Base-by-base conservation (phyloP, 2,888 invertebrate genomes). In the Cosmia trapezina region DNA sequence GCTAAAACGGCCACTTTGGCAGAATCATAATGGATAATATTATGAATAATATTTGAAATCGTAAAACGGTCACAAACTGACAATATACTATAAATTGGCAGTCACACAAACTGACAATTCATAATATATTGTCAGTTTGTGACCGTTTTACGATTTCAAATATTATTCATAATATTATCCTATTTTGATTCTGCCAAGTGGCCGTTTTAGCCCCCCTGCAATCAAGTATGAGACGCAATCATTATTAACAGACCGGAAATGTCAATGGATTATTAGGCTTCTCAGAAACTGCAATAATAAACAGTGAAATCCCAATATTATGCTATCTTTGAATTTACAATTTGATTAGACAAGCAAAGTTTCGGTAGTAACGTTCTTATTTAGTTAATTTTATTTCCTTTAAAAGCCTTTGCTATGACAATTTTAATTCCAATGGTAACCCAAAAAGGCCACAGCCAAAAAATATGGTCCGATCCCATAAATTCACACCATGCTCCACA, bases 401-500 rank as follows among this genome's bases (percentile, higher is more conserved):
- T 12, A 4, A 5, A 14, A 28, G 14, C 0, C 2, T 19, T 14
- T 37, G 8, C 8, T 19, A 37, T 1, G 8, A 22, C 17, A 56
- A 41, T 37, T 41, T 37, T 8, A 17, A 28, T 41, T 56, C 17
- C 17, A 49, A 63, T n/a, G 43, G n/a, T 2, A n/a, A 28, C 8
- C 11, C 1, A 43, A 61, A 56, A 77, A n/a, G 9, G 11, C 4
- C 22, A 9, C 0, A 37, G 0, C 4, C 57, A 66, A 22, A 54
- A 22, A 60, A 11, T 22, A 3, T 14, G 6, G 1, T 12, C n/a
- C 19, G 47, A 62, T 65, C 85, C 86, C 85, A 81, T 73, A 64
- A 74, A 83, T 77, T 70, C 80, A 73, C 80, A 71, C 67, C 69
- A 83, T 81, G 61, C 51, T 63, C 78, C 85, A 85, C 73, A 81